Conservation (phyloP, 2,797 vertebrate species). For the Sebastes cheni region DNA sequence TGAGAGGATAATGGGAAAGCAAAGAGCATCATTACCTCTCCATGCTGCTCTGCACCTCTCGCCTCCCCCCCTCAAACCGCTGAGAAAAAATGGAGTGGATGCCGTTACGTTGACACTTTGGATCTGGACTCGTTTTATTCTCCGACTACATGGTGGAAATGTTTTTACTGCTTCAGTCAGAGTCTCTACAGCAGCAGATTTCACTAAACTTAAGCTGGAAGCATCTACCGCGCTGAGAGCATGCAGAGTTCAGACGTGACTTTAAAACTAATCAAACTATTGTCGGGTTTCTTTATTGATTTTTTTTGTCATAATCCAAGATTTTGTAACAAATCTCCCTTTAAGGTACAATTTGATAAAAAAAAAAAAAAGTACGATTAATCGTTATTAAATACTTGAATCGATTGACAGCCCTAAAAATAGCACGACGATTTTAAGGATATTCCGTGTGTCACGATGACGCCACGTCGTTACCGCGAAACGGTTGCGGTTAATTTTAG, state of each 20-base stretch:
- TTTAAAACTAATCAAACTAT: too few relatives aligned
- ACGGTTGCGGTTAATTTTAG: too few relatives aligned
- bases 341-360: too few relatives aligned
- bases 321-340: too few relatives aligned
- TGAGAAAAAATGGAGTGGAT: constrained; percentile 63
- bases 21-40: constrained; percentile 81
- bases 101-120: neutral
- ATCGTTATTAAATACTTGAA: too few relatives aligned
- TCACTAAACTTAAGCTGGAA: neutral
- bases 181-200: neutral
- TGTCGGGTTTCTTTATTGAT: too few relatives aligned
- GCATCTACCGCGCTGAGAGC: neutral
- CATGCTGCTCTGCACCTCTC: constrained; percentile 43
- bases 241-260: neutral
- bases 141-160: neutral
- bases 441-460: accelerated
- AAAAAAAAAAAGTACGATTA: too few relatives aligned
- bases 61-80: neutral
- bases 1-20: constrained; percentile 80
- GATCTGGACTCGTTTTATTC: constrained; percentile 29
- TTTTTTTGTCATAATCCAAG: too few relatives aligned
- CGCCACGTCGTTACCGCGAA: too few relatives aligned
- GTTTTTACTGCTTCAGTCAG: constrained; percentile 6
- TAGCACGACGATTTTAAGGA: too few relatives aligned
- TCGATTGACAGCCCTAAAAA: too few relatives aligned